Conservation (phyloP, 1,140 invertebrate species). For the Brachionus koreanus region DNA sequence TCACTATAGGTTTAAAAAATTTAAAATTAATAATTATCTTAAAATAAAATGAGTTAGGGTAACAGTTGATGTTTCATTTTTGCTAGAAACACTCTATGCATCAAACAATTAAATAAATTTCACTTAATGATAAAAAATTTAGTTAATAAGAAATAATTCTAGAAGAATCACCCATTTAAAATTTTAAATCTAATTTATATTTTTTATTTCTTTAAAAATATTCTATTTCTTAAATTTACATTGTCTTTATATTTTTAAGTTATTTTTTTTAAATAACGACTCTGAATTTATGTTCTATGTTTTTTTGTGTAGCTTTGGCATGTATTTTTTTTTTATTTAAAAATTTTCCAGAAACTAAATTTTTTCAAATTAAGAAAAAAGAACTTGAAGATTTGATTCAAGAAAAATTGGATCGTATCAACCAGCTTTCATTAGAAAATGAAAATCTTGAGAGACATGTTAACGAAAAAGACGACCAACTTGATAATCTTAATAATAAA, state of each 20-base stretch:
- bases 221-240: too few species aligned
- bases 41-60: too few species aligned
- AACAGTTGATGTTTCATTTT: too few species aligned
- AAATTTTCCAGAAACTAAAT: neutral
- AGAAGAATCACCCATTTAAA: too few species aligned
- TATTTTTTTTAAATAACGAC: neutral
- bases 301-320: neutral
- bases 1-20: too few species aligned
- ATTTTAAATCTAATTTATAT: too few species aligned
- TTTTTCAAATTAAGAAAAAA: neutral
- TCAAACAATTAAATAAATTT: too few species aligned
- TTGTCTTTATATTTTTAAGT: neutral
- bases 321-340: neutral
- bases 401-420: neutral
- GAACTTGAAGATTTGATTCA: neutral
- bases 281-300: neutral
- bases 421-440: neutral
- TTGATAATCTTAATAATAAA: neutral
- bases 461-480: constrained; percentile 9
- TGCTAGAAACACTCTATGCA: too few species aligned
- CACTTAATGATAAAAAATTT: too few species aligned
- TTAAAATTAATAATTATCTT: too few species aligned
- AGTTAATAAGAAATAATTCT: too few species aligned
- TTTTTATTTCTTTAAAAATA: too few species aligned
- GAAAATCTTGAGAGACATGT: constrained; percentile 7